Base-by-base conservation (phyloP, 2,113 vertebrate species). In the Brevimyrus niger region DNA sequence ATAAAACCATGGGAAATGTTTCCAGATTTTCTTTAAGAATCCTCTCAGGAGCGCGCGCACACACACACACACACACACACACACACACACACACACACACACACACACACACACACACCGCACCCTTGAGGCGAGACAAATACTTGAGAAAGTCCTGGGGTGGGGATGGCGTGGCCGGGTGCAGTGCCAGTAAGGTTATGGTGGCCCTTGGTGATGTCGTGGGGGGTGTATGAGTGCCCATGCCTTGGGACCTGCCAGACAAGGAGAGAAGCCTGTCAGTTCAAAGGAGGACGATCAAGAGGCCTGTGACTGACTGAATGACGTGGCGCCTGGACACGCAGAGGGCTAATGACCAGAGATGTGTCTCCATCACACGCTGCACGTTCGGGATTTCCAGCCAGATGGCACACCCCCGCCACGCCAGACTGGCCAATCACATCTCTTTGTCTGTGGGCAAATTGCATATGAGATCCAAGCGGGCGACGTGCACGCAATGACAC, bases 181-280 rank as follows among this genome's bases (percentile, higher is more conserved):
- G 98, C 97, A 0, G 98, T 99, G 90, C 96, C 97, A 58, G 97
- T 96, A 93, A 99, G 97, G 92, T 94, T 97, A 13, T 97, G 97
- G 93, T 98, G 98, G 94, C 97, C 98, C 97, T 99, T 99, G 95
- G 94, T 96, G 95, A 99, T 95, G 95, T 99, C 98, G 93, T 99
- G 98, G 93, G 97, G 94, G 94, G 96, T 94, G 91, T 97, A 99
- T 91, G 96, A 96, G 92, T 97, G 95, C 91, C 97, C 96, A 87
- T 98, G 98, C 94, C 98, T 97, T 91, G 98, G 96, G 95, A 99
- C 97, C 96, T 99, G 87, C 58, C n/a, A 88, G 88, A 89, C 48
- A 87, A 23, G 87, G 17, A 90, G 10, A 82, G 21, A 65, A 21
- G 55, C 23, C 23, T 9, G 58, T 83, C 47, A 89, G 7, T 27